Conservation (phyloP, 2,888 invertebrate genomes). For the Epicampocera succincta region DNA sequence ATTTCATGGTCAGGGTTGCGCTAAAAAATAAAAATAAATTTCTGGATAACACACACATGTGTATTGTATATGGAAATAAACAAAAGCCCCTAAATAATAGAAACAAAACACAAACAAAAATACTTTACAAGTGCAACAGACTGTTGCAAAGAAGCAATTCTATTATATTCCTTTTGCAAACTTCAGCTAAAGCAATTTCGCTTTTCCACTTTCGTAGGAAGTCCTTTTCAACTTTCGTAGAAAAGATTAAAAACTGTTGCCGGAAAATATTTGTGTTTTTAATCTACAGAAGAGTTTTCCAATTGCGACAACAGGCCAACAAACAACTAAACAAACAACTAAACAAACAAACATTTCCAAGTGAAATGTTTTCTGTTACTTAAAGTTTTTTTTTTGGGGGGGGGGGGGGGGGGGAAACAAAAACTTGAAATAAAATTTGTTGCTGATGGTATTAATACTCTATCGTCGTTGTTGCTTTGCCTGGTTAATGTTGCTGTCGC, state of each 20-base stretch:
- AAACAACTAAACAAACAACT: slow-evolving; percentile 16
- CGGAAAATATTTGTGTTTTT: slow-evolving; percentile 7
- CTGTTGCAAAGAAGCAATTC: slow-evolving; percentile 68
- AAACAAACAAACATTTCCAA: slow-evolving; percentile 46
- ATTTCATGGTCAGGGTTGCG: slow-evolving; percentile 68
- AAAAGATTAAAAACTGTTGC: slow-evolving; percentile 15
- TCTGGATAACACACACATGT: not conserved
- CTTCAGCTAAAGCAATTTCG: slow-evolving; percentile 45
- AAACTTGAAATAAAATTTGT: slow-evolving; percentile 2
- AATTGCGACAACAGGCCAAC: slow-evolving; percentile 8
- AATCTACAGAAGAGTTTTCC: slow-evolving; percentile 24
- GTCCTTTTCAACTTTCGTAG: not conserved
- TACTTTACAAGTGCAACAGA: slow-evolving; percentile 69
- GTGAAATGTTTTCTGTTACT: slow-evolving; percentile 53
- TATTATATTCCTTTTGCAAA: not conserved
- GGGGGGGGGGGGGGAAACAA: too few species aligned
- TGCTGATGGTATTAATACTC: slow-evolving; percentile 20
- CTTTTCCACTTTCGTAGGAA: slow-evolving; percentile 20
- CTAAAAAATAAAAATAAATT: slow-evolving; percentile 46
- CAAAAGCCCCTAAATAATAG: slow-evolving; percentile 9
- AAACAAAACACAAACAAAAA: slow-evolving; percentile 44
- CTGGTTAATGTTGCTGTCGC: slow-evolving; percentile 65
- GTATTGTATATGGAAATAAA: slow-evolving; percentile 1
- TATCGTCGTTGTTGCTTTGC: not conserved
- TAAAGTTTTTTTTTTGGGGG: slow-evolving; percentile 38